Percentiles rank a stretch among this genome's conserved stretches.
Evolutionary conservation across 2,113 vertebrate species (phyloP).

Genomic region (Lepisosteus osseus): DNA sequence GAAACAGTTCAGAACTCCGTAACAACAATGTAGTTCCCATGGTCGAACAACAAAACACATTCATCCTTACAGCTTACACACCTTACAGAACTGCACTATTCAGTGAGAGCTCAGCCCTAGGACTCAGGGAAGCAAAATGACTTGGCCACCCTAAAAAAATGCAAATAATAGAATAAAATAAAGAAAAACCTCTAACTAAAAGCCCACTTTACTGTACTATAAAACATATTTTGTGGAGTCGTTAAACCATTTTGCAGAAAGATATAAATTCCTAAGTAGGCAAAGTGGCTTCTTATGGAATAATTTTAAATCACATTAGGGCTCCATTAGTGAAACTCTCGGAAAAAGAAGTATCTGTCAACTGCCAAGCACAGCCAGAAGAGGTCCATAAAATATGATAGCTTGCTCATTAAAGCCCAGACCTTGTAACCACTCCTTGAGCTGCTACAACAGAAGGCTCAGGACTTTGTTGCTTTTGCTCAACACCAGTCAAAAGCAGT

Average conservation of each 20-base stretch:
- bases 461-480: background rate
- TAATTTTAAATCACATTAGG: slow-evolving; percentile 52
- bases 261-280: slow-evolving; percentile 53
- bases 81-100: no score
- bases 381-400: slow-evolving; percentile 33
- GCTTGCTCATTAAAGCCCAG: slow-evolving; percentile 39
- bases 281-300: slow-evolving; percentile 49
- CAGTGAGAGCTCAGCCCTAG: no score
- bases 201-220: background rate
- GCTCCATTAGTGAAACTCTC: slow-evolving; percentile 55
- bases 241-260: slow-evolving; percentile 17
- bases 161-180: background rate
- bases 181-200: background rate
- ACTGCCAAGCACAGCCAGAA: slow-evolving; percentile 30
- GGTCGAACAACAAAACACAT: background rate
- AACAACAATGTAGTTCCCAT: background rate
- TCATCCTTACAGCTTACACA: background rate
- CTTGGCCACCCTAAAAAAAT: background rate
- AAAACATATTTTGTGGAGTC: slow-evolving; percentile 28
- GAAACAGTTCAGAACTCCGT: background rate
- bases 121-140: no score
- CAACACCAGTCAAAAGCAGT: no score
- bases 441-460: background rate
- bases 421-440: slow-evolving; percentile 22
- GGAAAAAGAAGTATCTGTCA: slow-evolving; percentile 22